Conservation (phyloP, 1,140 invertebrate species). For the Chrysopa pallens region DNA sequence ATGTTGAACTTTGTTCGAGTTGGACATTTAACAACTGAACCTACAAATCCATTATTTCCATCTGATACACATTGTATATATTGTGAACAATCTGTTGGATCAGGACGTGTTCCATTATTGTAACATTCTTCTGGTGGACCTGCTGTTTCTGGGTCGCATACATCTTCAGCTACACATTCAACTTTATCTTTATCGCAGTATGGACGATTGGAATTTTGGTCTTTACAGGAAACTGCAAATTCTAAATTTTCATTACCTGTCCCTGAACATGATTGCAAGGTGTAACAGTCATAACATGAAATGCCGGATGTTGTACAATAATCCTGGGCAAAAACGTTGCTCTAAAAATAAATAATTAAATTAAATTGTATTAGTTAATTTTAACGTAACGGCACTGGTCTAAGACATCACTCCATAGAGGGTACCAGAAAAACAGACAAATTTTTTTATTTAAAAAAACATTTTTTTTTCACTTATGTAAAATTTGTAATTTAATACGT, state of each 20-base stretch:
- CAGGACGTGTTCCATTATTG: background rate
- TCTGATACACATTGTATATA: background rate
- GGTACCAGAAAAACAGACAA: too few species aligned
- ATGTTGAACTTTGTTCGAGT: too few species aligned
- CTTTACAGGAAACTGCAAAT: background rate
- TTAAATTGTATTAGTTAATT: too few species aligned
- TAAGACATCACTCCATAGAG: too few species aligned
- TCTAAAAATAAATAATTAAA: too few species aligned
- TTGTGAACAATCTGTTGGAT: background rate
- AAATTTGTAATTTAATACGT: too few species aligned
- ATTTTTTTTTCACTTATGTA: too few species aligned
- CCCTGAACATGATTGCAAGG: background rate
- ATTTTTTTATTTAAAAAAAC: too few species aligned
- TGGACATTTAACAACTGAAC: too few species aligned
- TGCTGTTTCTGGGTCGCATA: background rate
- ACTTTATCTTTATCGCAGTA: background rate
- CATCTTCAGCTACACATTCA: background rate
- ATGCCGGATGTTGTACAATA: too few species aligned
- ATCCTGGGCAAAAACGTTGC: too few species aligned
- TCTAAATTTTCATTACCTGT: background rate
- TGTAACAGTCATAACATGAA: background rate
- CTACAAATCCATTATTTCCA: background rate
- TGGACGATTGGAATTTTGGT: background rate
- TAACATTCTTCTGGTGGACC: background rate
- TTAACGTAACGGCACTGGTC: too few species aligned